Percentiles rank a stretch among this genome's conserved stretches.
Conservation (phyloP, 2,113 vertebrate genomes). For the Otus sunia region DNA sequence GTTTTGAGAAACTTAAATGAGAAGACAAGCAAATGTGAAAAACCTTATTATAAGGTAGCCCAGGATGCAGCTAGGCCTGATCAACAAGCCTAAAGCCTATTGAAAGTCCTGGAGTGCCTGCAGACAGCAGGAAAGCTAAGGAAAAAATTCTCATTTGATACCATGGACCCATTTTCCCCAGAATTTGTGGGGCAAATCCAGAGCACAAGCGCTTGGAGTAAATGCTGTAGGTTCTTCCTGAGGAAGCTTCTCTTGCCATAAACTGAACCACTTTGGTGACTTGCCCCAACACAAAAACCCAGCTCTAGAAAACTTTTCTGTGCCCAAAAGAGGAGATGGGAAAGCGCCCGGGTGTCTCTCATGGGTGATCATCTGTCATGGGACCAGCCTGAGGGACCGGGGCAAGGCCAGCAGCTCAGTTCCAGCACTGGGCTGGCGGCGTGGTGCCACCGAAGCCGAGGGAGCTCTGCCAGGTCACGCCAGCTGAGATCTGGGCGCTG, state of each 20-base stretch:
- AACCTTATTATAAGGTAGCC: background rate
- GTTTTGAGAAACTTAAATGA: background rate
- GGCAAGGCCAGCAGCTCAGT: background rate
- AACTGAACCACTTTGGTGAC: background rate
- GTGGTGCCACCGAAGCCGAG: accelerated
- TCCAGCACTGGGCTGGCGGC: accelerated
- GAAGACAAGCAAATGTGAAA: background rate
- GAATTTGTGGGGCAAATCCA: background rate
- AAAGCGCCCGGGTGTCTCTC: background rate
- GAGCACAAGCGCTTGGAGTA: background rate
- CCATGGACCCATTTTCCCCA: background rate
- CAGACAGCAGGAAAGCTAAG: background rate
- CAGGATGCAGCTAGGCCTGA: background rate
- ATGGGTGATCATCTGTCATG: no score
- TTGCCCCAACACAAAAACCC: background rate
- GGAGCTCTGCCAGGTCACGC: background rate
- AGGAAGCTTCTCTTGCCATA: background rate
- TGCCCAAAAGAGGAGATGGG: no score
- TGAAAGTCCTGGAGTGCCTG: background rate
- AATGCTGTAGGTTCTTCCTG: background rate
- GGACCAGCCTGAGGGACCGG: background rate
- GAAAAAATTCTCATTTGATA: background rate
- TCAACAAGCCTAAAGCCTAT: background rate
- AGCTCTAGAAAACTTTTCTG: background rate
- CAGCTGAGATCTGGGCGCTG: background rate